Base-by-base conservation (phyloP, 2,113 vertebrate genomes). In the Tragelaphus strepsiceros region DNA sequence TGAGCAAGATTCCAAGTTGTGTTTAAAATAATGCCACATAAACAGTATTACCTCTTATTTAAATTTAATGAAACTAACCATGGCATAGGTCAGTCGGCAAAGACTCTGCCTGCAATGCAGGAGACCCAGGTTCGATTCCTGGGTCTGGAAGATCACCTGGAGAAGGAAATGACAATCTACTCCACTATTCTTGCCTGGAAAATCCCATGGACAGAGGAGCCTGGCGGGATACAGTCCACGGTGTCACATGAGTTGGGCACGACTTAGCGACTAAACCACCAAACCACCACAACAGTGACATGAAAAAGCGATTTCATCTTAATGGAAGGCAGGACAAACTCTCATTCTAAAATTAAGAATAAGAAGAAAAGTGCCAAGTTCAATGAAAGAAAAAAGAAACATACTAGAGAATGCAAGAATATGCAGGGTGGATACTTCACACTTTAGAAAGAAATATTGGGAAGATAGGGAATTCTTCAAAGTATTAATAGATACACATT, bases 21-120 rank as follows among this genome's bases (percentile, higher is more conserved):
- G 10, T 67, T 95, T 92, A 62, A 94, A 87, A 58, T 78, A 92
- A 87, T 78, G 43, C 15, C 5, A 46, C 61, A 61, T 61, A 51
- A 11, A 53, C 1, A 91, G 1, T 14, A 88, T n/a, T 43, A 32
- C 1, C 64, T 88, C 19, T 39, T 39, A 39, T 74, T 74, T 74
- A 74, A 74, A 39, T 74, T 71, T 71, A 35, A 71, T 71, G 17
- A 71, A 92, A 82, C 13, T 64, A 7, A 88, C 11, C 12, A 0
- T 61, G 59, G 28, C 26, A 61, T 61, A 61, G 5, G 11, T 61
- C 24, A 61, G 58, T 61, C 5, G 0, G 58, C 12, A 28, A 61
- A 28, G 58, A 61, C 11, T 61, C 58, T 61, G 58, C 58, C 58
- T 59, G 58, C 58, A 59, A 26, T 26, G 24, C 24, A 61, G 24